phyloP scores from a whole-genome alignment of 2,797 vertebrate species.

The Emys orbicularis region DNA sequence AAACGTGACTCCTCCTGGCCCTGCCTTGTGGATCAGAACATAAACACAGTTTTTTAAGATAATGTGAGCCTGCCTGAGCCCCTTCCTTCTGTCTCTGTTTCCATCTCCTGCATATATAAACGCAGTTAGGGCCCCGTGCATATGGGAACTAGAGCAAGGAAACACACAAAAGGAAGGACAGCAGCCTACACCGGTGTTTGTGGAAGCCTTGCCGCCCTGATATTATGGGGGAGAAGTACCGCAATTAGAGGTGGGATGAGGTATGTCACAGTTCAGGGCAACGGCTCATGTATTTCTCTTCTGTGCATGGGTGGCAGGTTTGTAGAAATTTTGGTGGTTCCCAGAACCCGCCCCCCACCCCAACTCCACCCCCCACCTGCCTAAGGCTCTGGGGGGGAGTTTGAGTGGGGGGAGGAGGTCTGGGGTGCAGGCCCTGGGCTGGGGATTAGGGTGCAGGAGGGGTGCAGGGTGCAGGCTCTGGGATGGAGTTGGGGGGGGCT shows the following conservation, averaged over 20 bases:
- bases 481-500: too few species aligned
- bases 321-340: too few species aligned
- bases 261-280: background rate
- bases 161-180: background rate
- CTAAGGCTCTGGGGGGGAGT: too few species aligned
- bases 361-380: too few species aligned
- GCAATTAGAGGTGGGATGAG: background rate
- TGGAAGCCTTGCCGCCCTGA: too few species aligned
- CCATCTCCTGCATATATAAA: background rate
- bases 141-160: background rate
- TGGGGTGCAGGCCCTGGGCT: too few species aligned
- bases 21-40: background rate
- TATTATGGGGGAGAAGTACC: background rate
- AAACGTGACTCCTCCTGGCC: background rate
- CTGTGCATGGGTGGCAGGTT: background rate
- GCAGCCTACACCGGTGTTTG: background rate
- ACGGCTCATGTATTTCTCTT: background rate
- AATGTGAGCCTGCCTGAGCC: background rate
- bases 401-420: too few species aligned
- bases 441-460: too few species aligned
- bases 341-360: too few species aligned
- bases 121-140: background rate
- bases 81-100: background rate
- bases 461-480: too few species aligned
- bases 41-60: background rate